Conservation (phyloP, 2,888 invertebrate genomes). For the Escarpia spicata region DNA sequence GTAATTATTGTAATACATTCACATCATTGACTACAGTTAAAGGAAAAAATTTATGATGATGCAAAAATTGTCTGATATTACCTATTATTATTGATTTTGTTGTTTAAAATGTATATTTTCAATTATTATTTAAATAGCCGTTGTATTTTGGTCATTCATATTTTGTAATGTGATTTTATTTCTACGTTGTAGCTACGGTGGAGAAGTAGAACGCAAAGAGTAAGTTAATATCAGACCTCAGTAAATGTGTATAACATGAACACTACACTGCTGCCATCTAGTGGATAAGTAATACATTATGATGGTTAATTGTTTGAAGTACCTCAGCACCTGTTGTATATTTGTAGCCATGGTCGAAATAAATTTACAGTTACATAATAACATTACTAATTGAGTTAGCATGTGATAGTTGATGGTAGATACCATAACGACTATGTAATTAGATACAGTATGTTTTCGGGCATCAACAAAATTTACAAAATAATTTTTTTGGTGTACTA, state of each 20-base stretch:
- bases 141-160: background rate
- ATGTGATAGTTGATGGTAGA: background rate
- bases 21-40: background rate
- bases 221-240: background rate
- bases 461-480: too few relatives aligned
- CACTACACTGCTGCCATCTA: background rate
- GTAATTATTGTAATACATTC: slow-evolving; percentile 14
- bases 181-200: background rate
- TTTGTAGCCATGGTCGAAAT: background rate
- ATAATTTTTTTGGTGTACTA: too few relatives aligned
- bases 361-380: background rate
- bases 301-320: background rate
- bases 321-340: background rate
- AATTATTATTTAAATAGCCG: background rate
- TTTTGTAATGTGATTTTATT: background rate
- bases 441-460: too few relatives aligned
- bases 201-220: slow-evolving; percentile 9
- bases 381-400: background rate
- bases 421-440: background rate
- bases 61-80: background rate
- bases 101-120: background rate
- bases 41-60: background rate
- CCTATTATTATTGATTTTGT: background rate
- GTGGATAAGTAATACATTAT: background rate
- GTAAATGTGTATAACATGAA: background rate